Conservation (phyloP, 2,113 vertebrate genomes). For the Tragelaphus scriptus region DNA sequence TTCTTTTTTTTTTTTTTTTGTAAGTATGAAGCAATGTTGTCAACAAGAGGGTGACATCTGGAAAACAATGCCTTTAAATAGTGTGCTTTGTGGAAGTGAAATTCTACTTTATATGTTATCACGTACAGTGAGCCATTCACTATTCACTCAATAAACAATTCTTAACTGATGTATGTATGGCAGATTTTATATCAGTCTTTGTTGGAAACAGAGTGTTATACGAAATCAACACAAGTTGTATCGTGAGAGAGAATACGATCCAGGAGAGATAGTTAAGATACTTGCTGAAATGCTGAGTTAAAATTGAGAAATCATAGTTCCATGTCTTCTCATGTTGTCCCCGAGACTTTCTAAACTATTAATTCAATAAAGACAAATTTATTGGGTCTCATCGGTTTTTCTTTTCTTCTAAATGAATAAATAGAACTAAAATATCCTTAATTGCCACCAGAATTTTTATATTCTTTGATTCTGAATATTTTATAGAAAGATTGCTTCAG, state of each 20-base stretch:
- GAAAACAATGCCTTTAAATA: neutral
- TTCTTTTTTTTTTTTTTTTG: neutral
- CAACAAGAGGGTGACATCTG: neutral
- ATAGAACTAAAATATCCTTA: neutral
- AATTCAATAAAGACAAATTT: neutral
- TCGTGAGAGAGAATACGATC: neutral
- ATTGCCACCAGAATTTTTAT: neutral
- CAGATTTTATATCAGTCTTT: neutral
- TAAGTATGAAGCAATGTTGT: neutral
- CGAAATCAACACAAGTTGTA: neutral
- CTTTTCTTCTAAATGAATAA: neutral
- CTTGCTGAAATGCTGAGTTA: neutral
- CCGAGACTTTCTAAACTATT: neutral
- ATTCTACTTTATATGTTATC: neutral
- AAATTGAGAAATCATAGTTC: neutral
- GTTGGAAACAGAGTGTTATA: neutral
- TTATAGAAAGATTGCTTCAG: neutral
- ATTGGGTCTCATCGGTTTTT: neutral
- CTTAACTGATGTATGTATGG: neutral
- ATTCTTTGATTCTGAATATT: neutral
- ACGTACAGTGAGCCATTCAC: neutral
- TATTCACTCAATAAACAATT: constrained; percentile 13
- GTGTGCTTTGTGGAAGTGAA: neutral
- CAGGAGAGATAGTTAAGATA: neutral
- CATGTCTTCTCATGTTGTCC: neutral